These are phyloP conservation scores for Agriopis leucophaearia DNA, from an alignment of 2,888 invertebrate genomes.

Conservation along the genomic window DNA sequence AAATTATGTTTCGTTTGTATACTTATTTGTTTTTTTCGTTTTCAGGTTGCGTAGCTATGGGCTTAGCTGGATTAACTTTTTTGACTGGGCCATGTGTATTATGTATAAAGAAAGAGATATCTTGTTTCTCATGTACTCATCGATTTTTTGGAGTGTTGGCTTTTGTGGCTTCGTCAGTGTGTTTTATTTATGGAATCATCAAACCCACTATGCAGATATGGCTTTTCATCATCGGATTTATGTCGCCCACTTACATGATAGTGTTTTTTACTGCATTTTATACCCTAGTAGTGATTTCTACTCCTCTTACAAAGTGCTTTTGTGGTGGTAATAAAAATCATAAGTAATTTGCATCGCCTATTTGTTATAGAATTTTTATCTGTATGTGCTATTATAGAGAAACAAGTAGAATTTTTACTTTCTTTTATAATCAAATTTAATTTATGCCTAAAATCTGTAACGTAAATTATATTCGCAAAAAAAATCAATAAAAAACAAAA, in stretches of 20 bases:
- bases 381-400: too few relatives aligned
- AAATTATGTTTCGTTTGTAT: background rate
- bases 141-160: slow-evolving; percentile 47
- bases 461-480: too few relatives aligned
- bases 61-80: slow-evolving; percentile 35
- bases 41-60: slow-evolving; percentile 48
- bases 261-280: slow-evolving; percentile 55
- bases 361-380: too few relatives aligned
- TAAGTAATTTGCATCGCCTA: background rate
- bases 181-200: slow-evolving; percentile 56
- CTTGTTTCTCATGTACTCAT: slow-evolving; percentile 8
- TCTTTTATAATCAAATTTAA: too few relatives aligned
- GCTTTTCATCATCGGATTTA: slow-evolving; percentile 47
- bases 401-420: too few relatives aligned
- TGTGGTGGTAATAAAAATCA: background rate
- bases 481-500: too few relatives aligned
- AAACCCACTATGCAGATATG: slow-evolving; percentile 52
- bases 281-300: slow-evolving; percentile 49
- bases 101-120: background rate
- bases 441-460: too few relatives aligned
- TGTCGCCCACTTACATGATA: slow-evolving; percentile 43
- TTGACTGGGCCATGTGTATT: slow-evolving; percentile 42
- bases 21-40: slow-evolving; percentile 11
- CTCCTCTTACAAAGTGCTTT: slow-evolving; percentile 41
- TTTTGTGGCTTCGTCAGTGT: slow-evolving; percentile 52